A percentile compares a stretch with the other conserved stretches of the same genome.
Conservation (phyloP, 2,888 invertebrate species). For the Caenorhabditis macrosperma region DNA sequence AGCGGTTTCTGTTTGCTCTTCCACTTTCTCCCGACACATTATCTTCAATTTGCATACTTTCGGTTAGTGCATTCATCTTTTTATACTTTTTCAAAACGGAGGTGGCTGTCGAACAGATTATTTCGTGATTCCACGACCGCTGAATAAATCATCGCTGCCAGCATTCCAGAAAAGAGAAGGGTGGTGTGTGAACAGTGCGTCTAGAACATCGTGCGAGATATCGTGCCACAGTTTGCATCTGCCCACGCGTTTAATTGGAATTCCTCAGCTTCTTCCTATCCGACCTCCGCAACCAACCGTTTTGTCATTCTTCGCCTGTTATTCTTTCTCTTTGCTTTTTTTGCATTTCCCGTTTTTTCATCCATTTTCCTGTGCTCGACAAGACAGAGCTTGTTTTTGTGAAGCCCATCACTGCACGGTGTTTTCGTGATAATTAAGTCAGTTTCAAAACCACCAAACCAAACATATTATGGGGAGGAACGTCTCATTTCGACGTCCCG, state of each 20-base stretch:
- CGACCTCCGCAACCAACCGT: no score
- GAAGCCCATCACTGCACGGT: no score
- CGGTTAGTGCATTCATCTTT: conserved; percentile 24
- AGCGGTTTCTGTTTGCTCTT: conserved; percentile 35
- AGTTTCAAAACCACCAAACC: not conserved
- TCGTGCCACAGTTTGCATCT: no score
- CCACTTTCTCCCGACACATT: conserved; percentile 30
- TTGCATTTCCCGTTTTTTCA: no score
- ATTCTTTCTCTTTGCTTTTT: no score
- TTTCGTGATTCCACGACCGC: conserved; percentile 42
- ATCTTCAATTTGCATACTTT: conserved; percentile 40
- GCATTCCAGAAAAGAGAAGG: not conserved
- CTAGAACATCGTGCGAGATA: no score
- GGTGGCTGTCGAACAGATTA: conserved; percentile 29
- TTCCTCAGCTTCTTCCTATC: no score
- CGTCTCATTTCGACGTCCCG: not conserved
- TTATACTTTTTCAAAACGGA: not conserved
- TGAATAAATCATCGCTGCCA: conserved; percentile 28
- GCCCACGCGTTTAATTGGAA: no score
- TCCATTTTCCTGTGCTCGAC: no score
- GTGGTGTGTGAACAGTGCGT: conserved; percentile 10
- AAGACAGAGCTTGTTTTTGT: no score
- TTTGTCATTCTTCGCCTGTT: no score
- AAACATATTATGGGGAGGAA: not conserved
- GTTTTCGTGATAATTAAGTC: no score